Conservation (phyloP, 2,888 invertebrate genomes). For the Bombylius discolor region DNA sequence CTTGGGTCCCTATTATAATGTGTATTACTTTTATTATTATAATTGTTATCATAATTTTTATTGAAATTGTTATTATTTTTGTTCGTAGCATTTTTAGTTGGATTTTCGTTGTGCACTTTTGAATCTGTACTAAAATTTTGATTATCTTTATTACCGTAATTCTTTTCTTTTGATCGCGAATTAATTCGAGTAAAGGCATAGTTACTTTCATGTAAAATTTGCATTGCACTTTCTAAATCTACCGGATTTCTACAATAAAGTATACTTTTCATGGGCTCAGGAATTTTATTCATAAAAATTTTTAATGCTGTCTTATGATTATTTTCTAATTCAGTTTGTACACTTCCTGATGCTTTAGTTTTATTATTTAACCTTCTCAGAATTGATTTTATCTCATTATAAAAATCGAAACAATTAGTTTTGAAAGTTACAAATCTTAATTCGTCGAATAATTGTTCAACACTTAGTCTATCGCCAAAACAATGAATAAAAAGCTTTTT, state of each 20-base stretch:
- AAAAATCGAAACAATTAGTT: conserved; percentile 11
- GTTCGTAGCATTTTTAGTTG: no score
- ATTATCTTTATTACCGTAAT: no score
- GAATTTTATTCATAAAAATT: conserved; percentile 14
- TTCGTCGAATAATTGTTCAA: conserved; percentile 10
- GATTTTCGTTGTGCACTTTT: no score
- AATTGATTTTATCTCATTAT: conserved; percentile 11
- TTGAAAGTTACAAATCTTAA: conserved; percentile 8
- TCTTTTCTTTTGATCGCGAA: no score
- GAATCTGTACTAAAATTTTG: no score
- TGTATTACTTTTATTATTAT: no score
- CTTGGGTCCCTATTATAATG: no score
- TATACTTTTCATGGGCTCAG: conserved; percentile 13
- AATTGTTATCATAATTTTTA: no score
- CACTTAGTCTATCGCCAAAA: conserved; percentile 10
- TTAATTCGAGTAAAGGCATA: no score
- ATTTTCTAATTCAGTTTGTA: conserved; percentile 7
- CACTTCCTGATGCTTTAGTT: neutral
- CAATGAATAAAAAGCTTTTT: conserved; percentile 7
- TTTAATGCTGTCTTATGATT: conserved; percentile 13
- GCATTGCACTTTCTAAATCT: conserved; percentile 10
- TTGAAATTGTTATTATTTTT: no score
- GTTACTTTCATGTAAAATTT: neutral
- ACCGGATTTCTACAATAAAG: conserved; percentile 10
- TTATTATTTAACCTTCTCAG: conserved; percentile 12